A percentile compares a stretch with the other conserved stretches of the same genome.
Conservation (phyloP, 2,113 vertebrate genomes). For the Sinocyclocheilus maitianheensis region DNA sequence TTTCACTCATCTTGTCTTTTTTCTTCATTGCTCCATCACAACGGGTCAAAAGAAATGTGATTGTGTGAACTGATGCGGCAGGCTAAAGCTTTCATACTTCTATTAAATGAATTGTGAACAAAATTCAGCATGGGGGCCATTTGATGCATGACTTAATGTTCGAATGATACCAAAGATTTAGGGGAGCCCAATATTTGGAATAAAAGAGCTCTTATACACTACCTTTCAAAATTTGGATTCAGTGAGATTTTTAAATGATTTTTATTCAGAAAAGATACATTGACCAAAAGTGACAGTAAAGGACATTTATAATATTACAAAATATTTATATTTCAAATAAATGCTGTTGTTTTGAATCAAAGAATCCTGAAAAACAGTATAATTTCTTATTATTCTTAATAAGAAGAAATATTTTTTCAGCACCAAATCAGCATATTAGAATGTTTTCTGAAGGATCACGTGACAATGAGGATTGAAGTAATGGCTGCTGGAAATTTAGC, state of each 20-base stretch:
- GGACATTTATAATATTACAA: too few species aligned
- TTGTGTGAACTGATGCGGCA: background rate
- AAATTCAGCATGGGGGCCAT: constrained; percentile 14
- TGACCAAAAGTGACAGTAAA: too few species aligned
- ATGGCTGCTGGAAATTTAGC: background rate
- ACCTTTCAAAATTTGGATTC: background rate
- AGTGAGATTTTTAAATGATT: background rate
- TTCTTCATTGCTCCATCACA: background rate
- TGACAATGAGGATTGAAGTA: background rate
- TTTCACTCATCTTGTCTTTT: background rate
- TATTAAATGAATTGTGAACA: background rate
- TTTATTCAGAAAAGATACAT: background rate
- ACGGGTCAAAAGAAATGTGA: constrained; percentile 14
- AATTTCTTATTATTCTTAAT: too few species aligned
- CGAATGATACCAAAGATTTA: background rate
- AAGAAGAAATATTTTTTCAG: background rate
- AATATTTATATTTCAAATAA: too few species aligned
- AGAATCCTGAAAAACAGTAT: background rate
- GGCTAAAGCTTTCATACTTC: constrained; percentile 3
- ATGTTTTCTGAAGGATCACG: background rate
- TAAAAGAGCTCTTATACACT: background rate
- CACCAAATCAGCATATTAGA: background rate
- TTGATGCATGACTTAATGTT: background rate
- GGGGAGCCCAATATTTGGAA: background rate
- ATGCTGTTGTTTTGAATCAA: background rate